A percentile compares a stretch with the other conserved stretches of the same genome.
These are phyloP conservation scores for Stomatorhinus walkeri DNA, from an alignment of 2,797 vertebrate genomes.

Conservation along the genomic window DNA sequence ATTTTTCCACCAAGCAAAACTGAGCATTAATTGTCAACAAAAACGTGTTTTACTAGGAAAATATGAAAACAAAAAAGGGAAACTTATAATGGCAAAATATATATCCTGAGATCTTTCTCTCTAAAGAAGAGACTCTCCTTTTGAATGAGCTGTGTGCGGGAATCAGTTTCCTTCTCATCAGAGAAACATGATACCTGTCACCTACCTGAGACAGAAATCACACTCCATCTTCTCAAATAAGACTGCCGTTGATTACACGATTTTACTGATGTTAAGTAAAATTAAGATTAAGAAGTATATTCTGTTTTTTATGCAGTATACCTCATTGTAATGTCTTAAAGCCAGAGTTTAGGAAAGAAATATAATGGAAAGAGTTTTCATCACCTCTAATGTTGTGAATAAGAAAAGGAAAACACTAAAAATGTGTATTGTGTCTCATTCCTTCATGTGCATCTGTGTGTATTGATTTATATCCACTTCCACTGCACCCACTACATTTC, in stretches of 20 bases:
- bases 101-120: not conserved
- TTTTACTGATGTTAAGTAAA: not conserved
- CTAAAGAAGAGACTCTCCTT: slow-evolving; percentile 15
- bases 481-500: not conserved
- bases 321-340: slow-evolving; percentile 49
- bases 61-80: slow-evolving; percentile 26
- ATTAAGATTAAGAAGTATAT: slow-evolving; percentile 15
- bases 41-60: not conserved
- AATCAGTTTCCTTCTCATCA: slow-evolving; percentile 22
- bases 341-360: not conserved
- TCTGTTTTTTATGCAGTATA: slow-evolving; percentile 25
- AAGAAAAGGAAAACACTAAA: slow-evolving; percentile 28
- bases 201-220: slow-evolving; percentile 35
- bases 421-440: slow-evolving; percentile 25
- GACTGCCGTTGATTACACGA: slow-evolving; percentile 15
- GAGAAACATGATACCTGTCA: not conserved
- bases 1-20: not conserved
- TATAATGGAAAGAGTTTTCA: not conserved
- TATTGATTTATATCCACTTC: not conserved
- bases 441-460: not conserved
- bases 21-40: not conserved
- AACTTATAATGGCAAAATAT: not conserved
- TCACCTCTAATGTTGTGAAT: slow-evolving; percentile 36
- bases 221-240: slow-evolving; percentile 47
- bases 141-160: slow-evolving; percentile 12